Base-by-base conservation (phyloP, 1,140 invertebrate species). In the Dufourea novaeangliae region DNA sequence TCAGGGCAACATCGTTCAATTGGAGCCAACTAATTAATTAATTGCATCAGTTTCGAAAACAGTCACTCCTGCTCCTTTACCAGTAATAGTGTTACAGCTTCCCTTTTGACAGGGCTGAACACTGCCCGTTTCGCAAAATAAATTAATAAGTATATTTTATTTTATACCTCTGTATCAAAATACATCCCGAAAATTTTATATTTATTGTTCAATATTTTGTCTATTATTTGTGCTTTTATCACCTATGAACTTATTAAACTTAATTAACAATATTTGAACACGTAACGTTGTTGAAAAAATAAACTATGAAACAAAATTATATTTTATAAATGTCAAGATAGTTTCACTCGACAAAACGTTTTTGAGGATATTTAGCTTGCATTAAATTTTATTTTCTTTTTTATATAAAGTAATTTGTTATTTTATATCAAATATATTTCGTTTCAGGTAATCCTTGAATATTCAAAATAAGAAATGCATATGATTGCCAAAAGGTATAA, bases 371-470 rank as follows among this genome's bases (percentile, higher is more conserved):
- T 0, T 41, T n/a, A n/a, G n/a, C n/a, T n/a, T n/a, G n/a, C n/a
- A n/a, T n/a, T 41, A 41, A 12, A 20, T 50, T 50, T 52, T 11
- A 52, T n/a, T n/a, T 11, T 52, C 2, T 52, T 8, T 20, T 50
- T 6, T 11, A 50, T 11, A 50, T 50, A 50, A 22, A 25, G 50
- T 52, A 52, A 17, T 52, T 25, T 8, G 5, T 52, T 20, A 10
- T 22, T 10, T 20, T 25, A 52, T 25, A 25, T 37, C 14, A 59
- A 20, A 8, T n/a, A 4, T 29, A 5, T 46, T 67, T 54, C 27
- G 32, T 80, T 82, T 37, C 44, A 80, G 57, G 37, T 46, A 25
- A 69, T 56, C 39, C 44, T 4, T 12, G 27, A 59, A 14, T 39
- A n/a, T 25, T 22, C 11, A 68, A 62, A 12, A 2, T 41, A 11